Conservation (phyloP, 1,140 invertebrate genomes). For the Macrosteles quadrilineatus region DNA sequence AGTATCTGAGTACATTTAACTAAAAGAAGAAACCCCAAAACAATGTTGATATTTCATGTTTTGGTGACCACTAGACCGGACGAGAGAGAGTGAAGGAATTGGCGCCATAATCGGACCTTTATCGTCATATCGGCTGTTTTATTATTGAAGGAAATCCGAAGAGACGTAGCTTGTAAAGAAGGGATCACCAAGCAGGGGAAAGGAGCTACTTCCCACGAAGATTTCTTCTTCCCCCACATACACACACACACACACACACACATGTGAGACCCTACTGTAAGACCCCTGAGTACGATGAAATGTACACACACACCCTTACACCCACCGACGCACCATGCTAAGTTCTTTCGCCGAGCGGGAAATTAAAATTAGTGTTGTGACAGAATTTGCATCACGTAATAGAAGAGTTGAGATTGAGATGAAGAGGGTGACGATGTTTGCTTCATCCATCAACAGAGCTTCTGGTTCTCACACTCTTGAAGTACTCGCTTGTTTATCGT, state of each 20-base stretch:
- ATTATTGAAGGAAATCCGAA: slow-evolving; percentile 19
- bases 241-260: not conserved
- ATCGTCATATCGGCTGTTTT: not conserved
- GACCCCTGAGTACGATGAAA: no score
- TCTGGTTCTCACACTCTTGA: not conserved
- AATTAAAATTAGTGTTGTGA: slow-evolving; percentile 9
- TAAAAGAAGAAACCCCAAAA: no score
- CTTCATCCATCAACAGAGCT: no score
- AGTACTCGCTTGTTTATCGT: not conserved
- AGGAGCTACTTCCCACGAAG: not conserved
- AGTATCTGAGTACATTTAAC: no score
- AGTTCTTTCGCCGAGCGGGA: not conserved
- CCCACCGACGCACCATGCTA: not conserved
- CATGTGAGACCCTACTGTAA: not conserved
- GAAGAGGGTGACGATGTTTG: no score
- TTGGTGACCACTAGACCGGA: no score
- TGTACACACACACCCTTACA: not conserved
- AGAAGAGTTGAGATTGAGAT: not conserved
- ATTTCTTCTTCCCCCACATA: not conserved
- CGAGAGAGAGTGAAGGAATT: not conserved
- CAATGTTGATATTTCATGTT: no score
- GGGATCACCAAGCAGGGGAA: not conserved
- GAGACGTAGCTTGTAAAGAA: slow-evolving; percentile 3
- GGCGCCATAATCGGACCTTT: not conserved
- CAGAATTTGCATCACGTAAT: slow-evolving; percentile 14